These are phyloP conservation scores for Periophthalmus modestus DNA, from an alignment of 2,113 vertebrate genomes.

Conservation along the genomic window DNA sequence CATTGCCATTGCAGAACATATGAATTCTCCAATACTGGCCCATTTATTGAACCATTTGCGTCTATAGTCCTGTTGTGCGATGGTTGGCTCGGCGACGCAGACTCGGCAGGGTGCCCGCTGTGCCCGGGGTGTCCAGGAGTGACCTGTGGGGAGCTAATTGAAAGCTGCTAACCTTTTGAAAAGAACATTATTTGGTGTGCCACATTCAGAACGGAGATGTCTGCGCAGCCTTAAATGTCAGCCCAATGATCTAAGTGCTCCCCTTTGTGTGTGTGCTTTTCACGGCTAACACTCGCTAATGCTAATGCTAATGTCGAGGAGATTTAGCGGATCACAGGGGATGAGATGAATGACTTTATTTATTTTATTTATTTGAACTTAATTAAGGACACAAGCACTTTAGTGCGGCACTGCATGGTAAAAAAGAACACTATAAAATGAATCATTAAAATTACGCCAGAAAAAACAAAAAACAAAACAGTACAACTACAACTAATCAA, in stretches of 20 bases:
- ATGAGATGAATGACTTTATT: too few species aligned
- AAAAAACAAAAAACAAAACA: too few species aligned
- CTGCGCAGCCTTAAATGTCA: constrained; percentile 31
- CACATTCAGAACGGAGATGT: constrained; percentile 5
- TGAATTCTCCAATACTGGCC: too few species aligned
- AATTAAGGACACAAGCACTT: too few species aligned
- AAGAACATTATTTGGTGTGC: constrained; percentile 32
- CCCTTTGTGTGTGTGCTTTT: constrained; percentile 21
- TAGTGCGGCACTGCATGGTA: too few species aligned
- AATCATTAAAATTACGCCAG: too few species aligned
- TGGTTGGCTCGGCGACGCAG: background rate
- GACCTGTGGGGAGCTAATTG: constrained; percentile 22
- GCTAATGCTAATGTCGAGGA: background rate
- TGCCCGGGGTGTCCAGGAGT: background rate
- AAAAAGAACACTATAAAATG: too few species aligned
- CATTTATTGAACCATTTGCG: too few species aligned
- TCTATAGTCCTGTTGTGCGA: background rate
- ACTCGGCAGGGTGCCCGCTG: constrained; percentile 1
- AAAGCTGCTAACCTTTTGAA: constrained; percentile 30
- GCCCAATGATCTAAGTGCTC: constrained; percentile 27
- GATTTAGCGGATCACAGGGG: background rate
- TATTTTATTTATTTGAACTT: too few species aligned
- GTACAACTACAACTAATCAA: too few species aligned
- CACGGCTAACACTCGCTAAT: constrained; percentile 10
- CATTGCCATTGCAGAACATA: too few species aligned